Base-by-base conservation (phyloP, 2,888 invertebrate genomes). In the Ochropleura plecta region DNA sequence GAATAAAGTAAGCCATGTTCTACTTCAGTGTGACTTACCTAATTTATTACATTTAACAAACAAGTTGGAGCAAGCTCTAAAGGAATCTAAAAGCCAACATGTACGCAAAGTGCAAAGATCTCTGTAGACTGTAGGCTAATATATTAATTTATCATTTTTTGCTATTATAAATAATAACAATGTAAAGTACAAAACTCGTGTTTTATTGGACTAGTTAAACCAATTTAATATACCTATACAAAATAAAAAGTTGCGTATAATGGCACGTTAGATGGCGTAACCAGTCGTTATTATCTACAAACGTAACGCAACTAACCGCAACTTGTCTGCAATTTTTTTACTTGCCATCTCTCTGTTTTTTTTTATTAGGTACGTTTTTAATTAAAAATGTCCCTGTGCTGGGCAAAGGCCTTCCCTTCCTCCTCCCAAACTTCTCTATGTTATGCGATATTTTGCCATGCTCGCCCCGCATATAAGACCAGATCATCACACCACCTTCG, bases 1-100 rank as follows among this genome's bases (percentile, higher is more conserved):
- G 82, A 92, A 95, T 88, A 80, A 93, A n/a, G 90, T 95, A 7
- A 91, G 88, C 63, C 94, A 96, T 86, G 86, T 93, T n/a, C 80
- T 97, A 48, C 82, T 97, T 16, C 97, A 97, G 84, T 96, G 97
- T 87, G 97, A 97, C 87, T 90, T 97, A 75, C 96, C 96, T n/a
- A 97, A 97, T 90, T 92, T 97, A 84, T 75, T 97, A 48, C 94
- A 97, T 86, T 87, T 97, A 79, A 94, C 96, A 7, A 96, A 96
- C 88, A 96, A 95, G 86, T 89, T 97, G 70, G 97, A 97, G 74
- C 94, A 95, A 86, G 97, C 97, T 40, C 86, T 97, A 67, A 96
- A 96, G 80, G 97, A 97, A 91, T 96, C 97, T 3, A 96, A 96
- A 80, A 97, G 97, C 86, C 97, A 97, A 85, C 97, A 97, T 90